Base-by-base conservation (phyloP, 2,113 vertebrate species). In the Nicator chloris region DNA sequence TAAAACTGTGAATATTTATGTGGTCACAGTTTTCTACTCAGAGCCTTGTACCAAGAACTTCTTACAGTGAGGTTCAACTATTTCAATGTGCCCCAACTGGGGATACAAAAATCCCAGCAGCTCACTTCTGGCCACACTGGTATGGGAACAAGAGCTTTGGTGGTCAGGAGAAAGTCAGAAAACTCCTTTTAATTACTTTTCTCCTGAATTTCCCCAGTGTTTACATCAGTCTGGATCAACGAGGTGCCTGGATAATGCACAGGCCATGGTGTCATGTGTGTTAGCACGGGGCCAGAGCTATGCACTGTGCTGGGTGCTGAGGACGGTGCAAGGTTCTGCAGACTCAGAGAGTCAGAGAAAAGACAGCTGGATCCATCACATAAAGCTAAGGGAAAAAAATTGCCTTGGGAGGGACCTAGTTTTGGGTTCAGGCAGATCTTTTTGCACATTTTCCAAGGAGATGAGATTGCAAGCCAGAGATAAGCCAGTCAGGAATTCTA, bases 241-340 rank as follows among this genome's bases (percentile, higher is more conserved):
- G 17, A 45, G 28, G 50, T 59, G 27, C 60, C 63, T 20, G 72
- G 56, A 59, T 28, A 84, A 60, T 13, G 17, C 78, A 28, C 40
- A 59, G 70, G 16, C 39, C 40, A 0, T 1, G 15, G 30, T 57
- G 37, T 33, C 13, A 1, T 0, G 16, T 31, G 4, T 33, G 35
- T 23, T 24, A 86, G n/a, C 71, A 39, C 0, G 0, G 8, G 70
- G 45, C n/a, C 61, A 53, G 40, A 77, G 64, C 65, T 4, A 2
- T 3, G 50, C 59, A 0, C 2, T 31, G 37, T 1, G 11, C 45
- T 42, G 51, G 13, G 27, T 28, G 76, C 44, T 44, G 61, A 56
- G 50, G 10, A 28, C 0, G 1, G 18, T 14, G 23, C 50, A 21
- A 59, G 30, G 33, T 28, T 79, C 75, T 66, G 54, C 28, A 17